Evolutionary conservation across 2,797 vertebrate species (phyloP), one percentile per base, ranked within the genome.

Genomic region (Brachymystax lenok): DNA sequence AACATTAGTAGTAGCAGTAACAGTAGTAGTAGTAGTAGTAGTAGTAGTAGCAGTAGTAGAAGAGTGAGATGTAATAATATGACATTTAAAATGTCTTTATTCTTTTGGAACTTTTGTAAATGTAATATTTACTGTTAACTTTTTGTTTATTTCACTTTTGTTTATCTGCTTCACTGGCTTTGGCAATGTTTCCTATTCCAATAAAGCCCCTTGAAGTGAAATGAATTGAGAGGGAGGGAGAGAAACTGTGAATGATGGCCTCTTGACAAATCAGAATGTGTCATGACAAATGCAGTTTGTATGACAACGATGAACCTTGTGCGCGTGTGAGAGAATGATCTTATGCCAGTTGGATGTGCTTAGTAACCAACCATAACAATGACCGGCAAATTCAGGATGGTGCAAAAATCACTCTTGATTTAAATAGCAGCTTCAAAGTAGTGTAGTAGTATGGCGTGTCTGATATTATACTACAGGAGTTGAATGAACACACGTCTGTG

Each of bases 271-370:
- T 92, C 87, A 88, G 74, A 74, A 71, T 19, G 70, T 82, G 86
- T 80, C 80, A 78, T 89, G 91, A 93, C 85, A 89, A 92, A 92
- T 90, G 83, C 76, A 78, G 84, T 82, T 86, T 91, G 88, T 89
- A 89, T 86, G 87, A 90, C 83, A 84, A 90, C 88, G 79, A n/a
- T 78, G 19, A 8, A 16, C 61, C 59, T 28, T 52, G 73, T 67
- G 73, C 67, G 61, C 30, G 72, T 67, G 61, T 46, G 61, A 17
- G 73, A 13, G 61, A 7, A 17, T 67, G 63, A 84, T 16, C 74
- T 5, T 79, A 83, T 7, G 74, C 24, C 30, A 21, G 54, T 66
- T 71, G 28, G 69, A 73, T 61, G 86, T 80, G 77, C 79, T 71
- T 86, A 81, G 27, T 63, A 40, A 59, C 54, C 30, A 14, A 10